These are phyloP conservation scores for Ganaspis sp. DNA, from an alignment of 1,140 invertebrate species.

Conservation along the genomic window DNA sequence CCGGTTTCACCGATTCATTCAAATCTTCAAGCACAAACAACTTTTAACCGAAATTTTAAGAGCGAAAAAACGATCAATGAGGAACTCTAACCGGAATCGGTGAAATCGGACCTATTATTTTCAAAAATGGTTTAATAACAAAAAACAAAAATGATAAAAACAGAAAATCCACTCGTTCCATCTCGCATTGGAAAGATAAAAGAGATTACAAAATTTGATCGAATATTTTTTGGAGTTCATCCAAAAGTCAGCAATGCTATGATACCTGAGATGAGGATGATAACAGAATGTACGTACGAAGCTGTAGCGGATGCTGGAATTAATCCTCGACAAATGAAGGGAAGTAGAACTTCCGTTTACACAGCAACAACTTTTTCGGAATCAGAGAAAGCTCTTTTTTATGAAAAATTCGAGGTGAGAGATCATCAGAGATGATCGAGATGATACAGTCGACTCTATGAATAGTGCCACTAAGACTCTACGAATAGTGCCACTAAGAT, in stretches of 20 bases:
- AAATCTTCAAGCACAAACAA: no score
- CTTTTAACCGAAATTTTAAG: no score
- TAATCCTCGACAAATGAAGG: slow-evolving; percentile 67
- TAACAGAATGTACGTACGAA: slow-evolving; percentile 75
- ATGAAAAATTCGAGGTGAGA: slow-evolving; percentile 60
- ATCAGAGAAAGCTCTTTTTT: slow-evolving; percentile 73
- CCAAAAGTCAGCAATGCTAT: slow-evolving; percentile 75
- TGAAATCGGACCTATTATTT: no score
- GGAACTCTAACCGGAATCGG: no score
- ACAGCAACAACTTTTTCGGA: slow-evolving; percentile 86
- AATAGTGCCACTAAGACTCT: no score
- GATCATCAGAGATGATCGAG: no score
- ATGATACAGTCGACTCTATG: no score
- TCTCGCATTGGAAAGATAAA: slow-evolving; percentile 35
- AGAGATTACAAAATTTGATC: slow-evolving; percentile 74
- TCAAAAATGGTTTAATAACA: neutral
- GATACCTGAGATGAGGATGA: slow-evolving; percentile 76
- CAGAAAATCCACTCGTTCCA: slow-evolving; percentile 34
- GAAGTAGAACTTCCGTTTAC: slow-evolving; percentile 86
- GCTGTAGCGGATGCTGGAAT: slow-evolving; percentile 70
- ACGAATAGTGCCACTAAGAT: no score
- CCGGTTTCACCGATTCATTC: no score
- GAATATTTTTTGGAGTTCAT: slow-evolving; percentile 78
- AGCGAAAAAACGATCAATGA: no score
- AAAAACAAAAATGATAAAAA: neutral